A percentile compares a stretch with the other conserved stretches of the same genome.
These are phyloP conservation scores for Dasyprocta punctata DNA, from an alignment of 2,113 vertebrate species.

Conservation along the genomic window DNA sequence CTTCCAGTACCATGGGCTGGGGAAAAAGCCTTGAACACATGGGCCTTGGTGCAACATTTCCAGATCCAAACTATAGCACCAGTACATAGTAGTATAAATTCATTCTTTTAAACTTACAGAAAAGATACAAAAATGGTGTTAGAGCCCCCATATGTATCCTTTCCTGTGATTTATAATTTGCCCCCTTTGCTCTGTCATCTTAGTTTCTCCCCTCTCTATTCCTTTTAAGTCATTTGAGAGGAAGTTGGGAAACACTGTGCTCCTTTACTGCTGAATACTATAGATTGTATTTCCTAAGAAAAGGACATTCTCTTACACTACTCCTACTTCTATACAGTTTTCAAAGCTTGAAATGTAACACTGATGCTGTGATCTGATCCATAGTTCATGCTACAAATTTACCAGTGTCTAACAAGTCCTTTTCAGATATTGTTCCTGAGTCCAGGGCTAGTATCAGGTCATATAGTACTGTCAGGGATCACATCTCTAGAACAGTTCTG, in stretches of 20 bases:
- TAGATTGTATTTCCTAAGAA: neutral
- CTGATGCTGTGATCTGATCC: neutral
- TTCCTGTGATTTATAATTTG: neutral
- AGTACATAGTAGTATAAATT: neutral
- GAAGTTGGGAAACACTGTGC: neutral
- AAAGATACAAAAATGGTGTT: neutral
- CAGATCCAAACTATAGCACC: neutral
- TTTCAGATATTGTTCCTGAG: neutral
- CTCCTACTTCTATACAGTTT: neutral
- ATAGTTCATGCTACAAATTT: neutral
- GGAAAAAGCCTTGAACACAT: neutral
- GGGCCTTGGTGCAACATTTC: neutral
- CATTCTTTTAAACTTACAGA: neutral
- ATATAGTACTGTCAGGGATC: neutral
- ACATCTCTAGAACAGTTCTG: neutral
- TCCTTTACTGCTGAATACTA: neutral
- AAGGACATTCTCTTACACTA: neutral
- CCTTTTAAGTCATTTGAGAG: neutral
- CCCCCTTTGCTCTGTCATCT: neutral
- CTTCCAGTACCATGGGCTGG: neutral
- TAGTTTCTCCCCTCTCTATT: neutral
- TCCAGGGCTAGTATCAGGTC: neutral
- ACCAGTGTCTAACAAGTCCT: neutral
- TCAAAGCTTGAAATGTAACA: neutral
- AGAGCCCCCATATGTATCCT: neutral